phyloP scores from a whole-genome alignment of 2,113 vertebrate genomes.

The Mormoops blainvillei region DNA sequence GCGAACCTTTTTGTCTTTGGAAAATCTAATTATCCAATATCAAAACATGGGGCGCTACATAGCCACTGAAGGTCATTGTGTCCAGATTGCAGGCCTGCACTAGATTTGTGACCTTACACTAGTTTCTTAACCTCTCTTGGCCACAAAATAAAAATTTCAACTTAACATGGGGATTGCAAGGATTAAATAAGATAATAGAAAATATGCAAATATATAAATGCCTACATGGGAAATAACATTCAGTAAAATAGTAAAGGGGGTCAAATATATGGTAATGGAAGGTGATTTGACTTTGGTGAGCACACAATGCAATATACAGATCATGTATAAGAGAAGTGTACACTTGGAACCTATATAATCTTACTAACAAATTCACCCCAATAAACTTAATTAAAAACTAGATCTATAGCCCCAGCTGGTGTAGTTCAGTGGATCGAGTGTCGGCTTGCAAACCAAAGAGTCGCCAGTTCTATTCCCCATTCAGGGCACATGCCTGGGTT shows the following conservation, averaged over 20 bases:
- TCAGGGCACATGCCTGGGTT: too few relatives aligned
- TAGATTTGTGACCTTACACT: background rate
- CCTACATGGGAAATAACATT: background rate
- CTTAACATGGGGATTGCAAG: background rate
- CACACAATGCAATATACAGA: background rate
- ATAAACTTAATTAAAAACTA: background rate
- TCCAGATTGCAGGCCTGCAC: background rate
- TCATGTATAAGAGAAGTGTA: background rate
- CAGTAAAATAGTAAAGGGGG: background rate
- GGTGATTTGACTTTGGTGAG: background rate
- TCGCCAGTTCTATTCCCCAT: too few relatives aligned
- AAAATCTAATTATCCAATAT: background rate
- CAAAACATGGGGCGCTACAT: background rate
- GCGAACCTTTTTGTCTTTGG: background rate
- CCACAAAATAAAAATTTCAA: conserved; percentile 5
- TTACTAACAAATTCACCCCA: background rate
- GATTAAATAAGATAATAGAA: conserved; percentile 14
- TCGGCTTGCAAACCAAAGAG: too few relatives aligned
- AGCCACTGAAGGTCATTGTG: background rate
- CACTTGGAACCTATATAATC: background rate
- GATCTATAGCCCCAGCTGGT: too few relatives aligned
- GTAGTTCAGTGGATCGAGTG: too few relatives aligned
- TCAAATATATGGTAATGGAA: background rate
- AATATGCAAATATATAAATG: background rate
- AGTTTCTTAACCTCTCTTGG: background rate